Evolutionary conservation across 1,140 invertebrate species (phyloP), one percentile per base, ranked within the genome.

Genomic region (Halesus radiatus): DNA sequence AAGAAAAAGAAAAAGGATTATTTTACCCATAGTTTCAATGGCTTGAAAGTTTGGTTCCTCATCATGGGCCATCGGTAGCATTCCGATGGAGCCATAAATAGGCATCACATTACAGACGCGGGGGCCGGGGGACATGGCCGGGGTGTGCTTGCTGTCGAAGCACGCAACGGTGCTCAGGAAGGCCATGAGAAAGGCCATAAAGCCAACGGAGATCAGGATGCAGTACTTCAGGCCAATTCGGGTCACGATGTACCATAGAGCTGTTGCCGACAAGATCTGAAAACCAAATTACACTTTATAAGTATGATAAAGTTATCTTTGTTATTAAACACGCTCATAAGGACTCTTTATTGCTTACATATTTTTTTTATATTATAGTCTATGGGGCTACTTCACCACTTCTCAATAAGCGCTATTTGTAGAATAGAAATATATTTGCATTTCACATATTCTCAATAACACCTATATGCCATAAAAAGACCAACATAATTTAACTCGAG

Each of bases 41-140:
- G 60, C 74, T 18, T 54, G 32, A 70, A 78, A 32, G 1, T 68
- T 78, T 5, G 54, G 45, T 70, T 78, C 62, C 10, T 32, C 68
- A n/a, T 78, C 50, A 7, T 29, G 18, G 18, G 64, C 15, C 20
- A 68, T 18, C 2, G 76, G 50, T 3, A 78, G 16, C 76, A 78
- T 78, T 53, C 76, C 76, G 32, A 68, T 68, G 6, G 76, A 78
- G 37, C 37, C 18, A 16, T 78, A 78, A 32, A 78, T 54, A 29
- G 76, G 76, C 13, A 78, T 16, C 3, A 78, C 62, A 54, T 78
- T 78, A 18, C 76, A 78, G n/a, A 78, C 62, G 18, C 76, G 18
- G 18, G 76, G 53, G 7, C 76, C 76, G 16, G 76, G 64, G 6
- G 62, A 56, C 23, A 54, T 54, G 45, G 50, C 20, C n/a, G n/a